Conservation (phyloP, 2,797 vertebrate genomes). For the Neosilurus hyrtlii region DNA sequence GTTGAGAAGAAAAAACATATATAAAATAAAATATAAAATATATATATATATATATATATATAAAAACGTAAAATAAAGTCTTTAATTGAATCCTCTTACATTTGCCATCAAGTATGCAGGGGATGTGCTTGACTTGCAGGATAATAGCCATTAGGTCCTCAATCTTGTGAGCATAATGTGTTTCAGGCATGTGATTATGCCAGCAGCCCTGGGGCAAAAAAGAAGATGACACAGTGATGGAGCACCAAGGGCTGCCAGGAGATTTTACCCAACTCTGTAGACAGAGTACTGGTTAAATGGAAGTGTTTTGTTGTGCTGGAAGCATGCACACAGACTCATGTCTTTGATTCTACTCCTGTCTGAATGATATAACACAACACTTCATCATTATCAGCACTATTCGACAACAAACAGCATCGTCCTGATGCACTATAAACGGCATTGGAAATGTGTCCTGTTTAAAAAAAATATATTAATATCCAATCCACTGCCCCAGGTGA, state of each 20-base stretch:
- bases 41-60: too few relatives aligned
- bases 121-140: constrained; percentile 47
- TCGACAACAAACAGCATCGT: not conserved
- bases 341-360: not conserved
- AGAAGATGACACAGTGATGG: constrained; percentile 52
- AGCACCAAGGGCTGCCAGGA: constrained; percentile 49
- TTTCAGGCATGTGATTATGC: constrained; percentile 60
- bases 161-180: constrained; percentile 74
- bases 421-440: not conserved
- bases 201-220: constrained; percentile 49
- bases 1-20: not conserved
- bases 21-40: too few relatives aligned
- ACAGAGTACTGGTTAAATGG: constrained; percentile 14
- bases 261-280: constrained; percentile 39
- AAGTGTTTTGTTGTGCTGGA: constrained; percentile 34
- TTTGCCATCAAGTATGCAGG: constrained; percentile 33
- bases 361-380: not conserved
- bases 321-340: not conserved
- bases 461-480: too few relatives aligned
- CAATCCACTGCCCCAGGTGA: too few relatives aligned
- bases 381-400: not conserved
- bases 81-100: constrained; percentile 31
- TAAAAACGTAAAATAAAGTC: not conserved
- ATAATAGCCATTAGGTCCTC: constrained; percentile 69
- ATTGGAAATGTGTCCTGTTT: too few relatives aligned